These are phyloP conservation scores for Danio jaintianensis DNA, from an alignment of 2,797 vertebrate species.

Conservation along the genomic window DNA sequence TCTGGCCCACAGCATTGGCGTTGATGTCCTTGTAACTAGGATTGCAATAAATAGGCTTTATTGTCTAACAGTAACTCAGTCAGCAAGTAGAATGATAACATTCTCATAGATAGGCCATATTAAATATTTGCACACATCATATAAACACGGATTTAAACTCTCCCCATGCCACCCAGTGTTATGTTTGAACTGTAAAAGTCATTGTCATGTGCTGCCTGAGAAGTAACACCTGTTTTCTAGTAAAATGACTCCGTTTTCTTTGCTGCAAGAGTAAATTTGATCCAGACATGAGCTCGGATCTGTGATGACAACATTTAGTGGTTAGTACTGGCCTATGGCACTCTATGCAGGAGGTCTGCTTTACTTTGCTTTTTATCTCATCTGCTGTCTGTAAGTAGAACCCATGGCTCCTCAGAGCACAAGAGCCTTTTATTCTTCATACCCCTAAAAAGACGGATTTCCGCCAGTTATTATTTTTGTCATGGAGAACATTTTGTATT, in stretches of 20 bases:
- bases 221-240: conserved; percentile 53
- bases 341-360: conserved; percentile 53
- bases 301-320: conserved; percentile 31
- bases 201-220: conserved; percentile 4
- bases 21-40: not conserved
- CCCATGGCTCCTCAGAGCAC: conserved; percentile 41
- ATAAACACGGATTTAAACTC: not conserved
- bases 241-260: conserved; percentile 4
- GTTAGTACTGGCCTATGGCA: conserved; percentile 40
- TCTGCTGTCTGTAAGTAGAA: conserved; percentile 48
- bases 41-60: not conserved
- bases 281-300: conserved; percentile 11
- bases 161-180: not conserved
- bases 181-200: conserved; percentile 10
- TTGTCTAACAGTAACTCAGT: not conserved
- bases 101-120: not conserved
- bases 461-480: conserved; percentile 24
- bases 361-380: conserved; percentile 40
- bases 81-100: not conserved
- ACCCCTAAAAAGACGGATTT: not conserved
- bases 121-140: not conserved
- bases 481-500: conserved; percentile 5
- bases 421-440: conserved; percentile 34
- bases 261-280: conserved; percentile 51
- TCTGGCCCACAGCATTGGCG: not conserved